Base-by-base conservation (phyloP, 1,140 invertebrate genomes). In the Heliconius hermathena region DNA sequence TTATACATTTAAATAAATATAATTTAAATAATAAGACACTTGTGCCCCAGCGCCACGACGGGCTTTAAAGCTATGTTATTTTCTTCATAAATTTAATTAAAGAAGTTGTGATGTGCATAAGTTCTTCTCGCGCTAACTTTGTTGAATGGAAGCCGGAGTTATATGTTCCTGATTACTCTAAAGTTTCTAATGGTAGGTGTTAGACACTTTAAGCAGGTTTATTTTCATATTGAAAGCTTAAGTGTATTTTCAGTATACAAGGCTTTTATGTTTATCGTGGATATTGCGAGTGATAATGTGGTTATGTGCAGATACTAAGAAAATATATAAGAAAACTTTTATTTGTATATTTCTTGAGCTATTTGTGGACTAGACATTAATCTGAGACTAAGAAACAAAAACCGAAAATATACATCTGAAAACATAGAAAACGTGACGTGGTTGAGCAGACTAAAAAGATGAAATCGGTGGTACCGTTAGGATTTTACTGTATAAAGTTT, bases 21-120 rank as follows among this genome's bases (percentile, higher is more conserved):
- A n/a, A n/a, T n/a, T n/a, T n/a, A n/a, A n/a, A n/a, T n/a, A n/a
- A n/a, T n/a, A n/a, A n/a, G n/a, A n/a, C 41, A 5, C 13, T 46
- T 46, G 41, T 13, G 41, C 41, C 13, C 11, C 13, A 4, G 13
- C 13, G 13, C 41, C 41, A 46, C 0, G 41, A 46, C 41, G 3
- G 41, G 41, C 41, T 46, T 80, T 74, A 80, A 77, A 72, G 29
- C 41, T 41, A 70, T 77, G 71, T 66, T 57, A 72, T 77, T 77
- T 74, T n/a, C 49, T 52, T 66, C 33, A 54, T 72, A 57, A 54
- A 72, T 72, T 66, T 66, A 66, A 66, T 66, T 66, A 66, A 66
- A 66, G 60, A 66, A 66, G 60, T 66, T 66, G 60, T 66, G 60
- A 66, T 66, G 60, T 66, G 60, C 60, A 66, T 66, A 66, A 26